phyloP scores from a whole-genome alignment of 30 jellyfish, hydroid and myxozoan genomes.

The Cassiopea andromeda region DNA sequence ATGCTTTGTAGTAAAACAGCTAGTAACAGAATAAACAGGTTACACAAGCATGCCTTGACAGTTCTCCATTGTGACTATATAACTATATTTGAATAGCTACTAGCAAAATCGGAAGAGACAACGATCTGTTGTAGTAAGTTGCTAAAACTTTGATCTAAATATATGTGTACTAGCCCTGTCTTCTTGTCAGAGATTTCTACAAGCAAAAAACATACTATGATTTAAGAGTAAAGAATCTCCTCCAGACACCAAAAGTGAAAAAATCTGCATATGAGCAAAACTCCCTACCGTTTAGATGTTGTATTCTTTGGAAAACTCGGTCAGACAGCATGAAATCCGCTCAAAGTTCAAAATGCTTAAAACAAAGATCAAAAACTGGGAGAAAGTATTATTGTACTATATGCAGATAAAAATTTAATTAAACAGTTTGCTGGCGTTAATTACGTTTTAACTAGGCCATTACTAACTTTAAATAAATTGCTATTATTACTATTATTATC shows the following conservation, averaged over 20 bases:
- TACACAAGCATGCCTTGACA: too few species aligned
- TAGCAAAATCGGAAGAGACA: too few species aligned
- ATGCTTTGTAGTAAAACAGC: too few species aligned
- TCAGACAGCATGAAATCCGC: not conserved
- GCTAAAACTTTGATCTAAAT: too few species aligned
- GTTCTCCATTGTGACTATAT: too few species aligned
- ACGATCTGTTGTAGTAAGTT: too few species aligned
- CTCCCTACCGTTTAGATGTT: not conserved
- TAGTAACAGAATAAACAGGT: too few species aligned
- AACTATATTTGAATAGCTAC: too few species aligned
- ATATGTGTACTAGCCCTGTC: not conserved
- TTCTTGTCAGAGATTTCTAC: not conserved
- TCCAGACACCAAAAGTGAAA: not conserved
- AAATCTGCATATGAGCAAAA: not conserved
- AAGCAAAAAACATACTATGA: not conserved
- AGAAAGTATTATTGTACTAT: not conserved
- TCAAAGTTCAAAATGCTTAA: not conserved
- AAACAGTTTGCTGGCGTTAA: too few species aligned
- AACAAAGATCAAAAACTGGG: not conserved
- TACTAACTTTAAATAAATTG: too few species aligned
- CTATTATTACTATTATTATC: too few species aligned
- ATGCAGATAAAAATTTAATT: not conserved
- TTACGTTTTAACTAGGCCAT: too few species aligned
- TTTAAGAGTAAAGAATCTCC: slow-evolving; percentile 1
- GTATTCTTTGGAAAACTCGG: slow-evolving; percentile 2